Evolutionary conservation across 2,113 vertebrate genomes (phyloP), one percentile per base, ranked within the genome.

Genomic region (Guaruba guarouba): DNA sequence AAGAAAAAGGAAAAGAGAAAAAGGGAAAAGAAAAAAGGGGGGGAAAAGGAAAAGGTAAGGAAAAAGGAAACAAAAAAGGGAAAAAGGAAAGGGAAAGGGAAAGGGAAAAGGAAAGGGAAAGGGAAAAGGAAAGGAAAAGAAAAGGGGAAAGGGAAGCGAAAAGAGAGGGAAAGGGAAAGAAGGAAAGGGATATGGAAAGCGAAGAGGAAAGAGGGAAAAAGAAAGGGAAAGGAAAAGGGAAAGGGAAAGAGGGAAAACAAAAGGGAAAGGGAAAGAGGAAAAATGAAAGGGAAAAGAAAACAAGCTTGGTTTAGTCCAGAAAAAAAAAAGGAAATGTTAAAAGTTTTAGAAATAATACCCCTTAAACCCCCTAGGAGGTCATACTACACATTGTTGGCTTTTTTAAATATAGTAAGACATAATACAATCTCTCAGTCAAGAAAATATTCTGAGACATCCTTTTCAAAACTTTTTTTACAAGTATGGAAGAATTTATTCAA

Each of bases 31-130:
- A 10, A 5, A 19, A 2, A 33, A 41, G 5, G 16, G 17, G 20
- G 20, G 1, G 9, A 9, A n/a, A 48, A 24, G 23, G 18, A 51
- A 39, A 51, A 41, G 11, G 14, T 4, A 29, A 59, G 22, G 11
- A 7, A 4, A 5, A 25, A 3, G 27, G 6, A 31, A 6, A 24
- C 2, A 6, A 5, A 10, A 4, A 9, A 75, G 8, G 31, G 23
- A 13, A 13, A 67, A 7, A 5, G 29, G 4, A 54, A 17, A 74
- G 17, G 24, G 9, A 39, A 12, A 48, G 11, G 28, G 4, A 73
- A 7, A 37, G 9, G n/a, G 10, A 46, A 8, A 29, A 17, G 5
- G 22, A 14, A 8, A 8, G 29, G 18, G 18, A n/a, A 11, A 71
- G 7, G 15, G 4, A 25, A 10, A 20, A 31, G 18, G 7, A 55